Evolutionary conservation across 2,888 invertebrate genomes (phyloP).

Genomic region (Cataglyphis rosenhaueri): DNA sequence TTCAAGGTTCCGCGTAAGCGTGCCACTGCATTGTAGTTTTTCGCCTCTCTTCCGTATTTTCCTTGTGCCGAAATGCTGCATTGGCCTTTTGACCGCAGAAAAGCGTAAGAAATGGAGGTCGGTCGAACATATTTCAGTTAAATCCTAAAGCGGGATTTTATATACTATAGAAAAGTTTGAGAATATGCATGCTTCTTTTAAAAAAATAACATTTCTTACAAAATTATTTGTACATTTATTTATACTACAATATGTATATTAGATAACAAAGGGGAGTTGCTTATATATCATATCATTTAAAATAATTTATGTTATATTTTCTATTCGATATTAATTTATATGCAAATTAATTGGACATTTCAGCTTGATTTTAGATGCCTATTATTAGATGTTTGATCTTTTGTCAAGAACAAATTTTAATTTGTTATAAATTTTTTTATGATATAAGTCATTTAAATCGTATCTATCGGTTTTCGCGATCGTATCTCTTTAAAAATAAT

Average conservation of each 20-base stretch:
- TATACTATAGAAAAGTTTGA: not conserved
- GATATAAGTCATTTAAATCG: too few species aligned
- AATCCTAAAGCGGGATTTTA: not conserved
- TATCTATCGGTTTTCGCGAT: too few species aligned
- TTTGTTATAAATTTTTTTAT: too few species aligned
- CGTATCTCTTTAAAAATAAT: too few species aligned
- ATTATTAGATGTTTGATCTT: too few species aligned
- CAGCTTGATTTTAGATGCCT: too few species aligned
- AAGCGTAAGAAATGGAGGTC: not conserved
- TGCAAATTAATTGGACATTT: too few species aligned
- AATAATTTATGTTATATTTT: too few species aligned
- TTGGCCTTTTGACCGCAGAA: not conserved
- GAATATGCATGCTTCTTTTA: not conserved
- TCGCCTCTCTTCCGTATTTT: not conserved
- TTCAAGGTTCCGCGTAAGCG: not conserved
- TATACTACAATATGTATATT: not conserved
- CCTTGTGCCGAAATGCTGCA: not conserved
- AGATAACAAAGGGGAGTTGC: too few species aligned
- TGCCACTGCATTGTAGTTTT: not conserved
- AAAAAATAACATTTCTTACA: not conserved
- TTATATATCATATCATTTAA: too few species aligned
- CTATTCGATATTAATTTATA: too few species aligned
- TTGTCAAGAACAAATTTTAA: too few species aligned
- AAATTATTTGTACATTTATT: not conserved
- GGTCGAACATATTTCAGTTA: not conserved